phyloP scores from a whole-genome alignment of 2,797 vertebrate species.

The Brachymystax lenok region DNA sequence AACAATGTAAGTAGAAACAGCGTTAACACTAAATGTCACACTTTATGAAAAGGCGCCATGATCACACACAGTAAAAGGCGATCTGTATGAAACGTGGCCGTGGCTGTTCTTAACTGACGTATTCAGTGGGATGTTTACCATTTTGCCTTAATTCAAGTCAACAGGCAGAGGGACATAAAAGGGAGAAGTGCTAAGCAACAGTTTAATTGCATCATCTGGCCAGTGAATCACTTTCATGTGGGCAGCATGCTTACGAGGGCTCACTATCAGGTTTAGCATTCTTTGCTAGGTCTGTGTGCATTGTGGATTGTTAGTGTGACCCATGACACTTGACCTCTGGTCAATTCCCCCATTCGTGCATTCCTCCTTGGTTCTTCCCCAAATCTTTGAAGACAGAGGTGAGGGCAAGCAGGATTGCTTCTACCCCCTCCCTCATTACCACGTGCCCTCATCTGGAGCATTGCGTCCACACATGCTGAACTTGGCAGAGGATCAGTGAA shows the following conservation, averaged over 20 bases:
- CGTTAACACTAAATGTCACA: constrained; percentile 23
- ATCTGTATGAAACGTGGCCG: constrained; percentile 7
- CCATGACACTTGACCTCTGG: constrained; percentile 40
- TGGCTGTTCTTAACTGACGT: not conserved
- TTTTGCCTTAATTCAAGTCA: constrained; percentile 34
- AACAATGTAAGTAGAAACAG: constrained; percentile 31
- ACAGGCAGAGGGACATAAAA: constrained; percentile 28
- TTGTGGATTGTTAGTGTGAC: constrained; percentile 29
- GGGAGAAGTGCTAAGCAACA: constrained; percentile 13
- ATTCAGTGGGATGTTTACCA: constrained; percentile 23
- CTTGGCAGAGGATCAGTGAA: constrained; percentile 59
- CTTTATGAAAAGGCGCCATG: constrained; percentile 17
- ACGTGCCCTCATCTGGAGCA: constrained; percentile 57
- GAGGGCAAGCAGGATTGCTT: constrained; percentile 37
- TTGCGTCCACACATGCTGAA: constrained; percentile 55
- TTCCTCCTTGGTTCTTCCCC: constrained; percentile 44
- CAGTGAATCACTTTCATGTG: constrained; percentile 31
- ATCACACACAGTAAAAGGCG: constrained; percentile 18
- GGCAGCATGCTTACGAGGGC: constrained; percentile 7
- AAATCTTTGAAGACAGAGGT: constrained; percentile 55
- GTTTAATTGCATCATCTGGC: constrained; percentile 35
- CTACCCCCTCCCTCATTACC: constrained; percentile 53
- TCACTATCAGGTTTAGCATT: constrained; percentile 25
- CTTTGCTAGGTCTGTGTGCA: constrained; percentile 30
- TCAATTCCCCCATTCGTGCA: constrained; percentile 45